Evolutionary conservation across 2,797 vertebrate species (phyloP), one percentile per base, ranked within the genome.

Genomic region (Clamator glandarius): DNA sequence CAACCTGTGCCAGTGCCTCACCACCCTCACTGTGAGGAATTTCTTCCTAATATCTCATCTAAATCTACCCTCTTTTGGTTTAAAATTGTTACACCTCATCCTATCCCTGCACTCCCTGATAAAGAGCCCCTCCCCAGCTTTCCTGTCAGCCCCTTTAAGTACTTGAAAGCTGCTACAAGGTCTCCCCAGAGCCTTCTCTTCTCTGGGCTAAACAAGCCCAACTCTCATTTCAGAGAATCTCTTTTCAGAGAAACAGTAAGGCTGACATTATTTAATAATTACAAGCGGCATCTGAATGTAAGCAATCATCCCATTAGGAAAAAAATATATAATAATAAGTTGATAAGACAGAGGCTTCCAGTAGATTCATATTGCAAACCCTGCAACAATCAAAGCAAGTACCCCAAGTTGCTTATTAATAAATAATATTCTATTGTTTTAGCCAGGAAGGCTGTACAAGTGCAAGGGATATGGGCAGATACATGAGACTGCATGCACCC

Each of bases 391-490:
- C n/a, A 55, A 58, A 86, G 44, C 41, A 59, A 54, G 44, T 16
- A 69, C 7, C 15, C 23, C 25, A 59, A 64, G 44, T 14, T 50
- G 15, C 16, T 24, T 16, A 28, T 16, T 41, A 33, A 64, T 39
- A 42, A 54, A 15, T 5, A 41, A 19, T 4, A 68, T 19, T 41
- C 46, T 26, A 58, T 13, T 3, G 36, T 26, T 31, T 41, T 6
- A 48, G 50, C 29, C 50, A 78, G 62, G n/a, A 54, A 58, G 23
- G 42, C 9, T 52, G 17, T 4, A 25, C 9, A 1, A 1, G 9
- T 5, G 36, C 5, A 2, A 61, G 29, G 2, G 13, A 31, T 6
- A 12, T 0, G 4, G 44, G 48, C 67, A 64, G 14, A 21, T 1
- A 29, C 15, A 4, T 1, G 19, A 41, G n/a, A 33, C 1, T 14